phyloP scores from a whole-genome alignment of 2,888 invertebrate genomes.

The Pseudococcus jackbeardsleyi region DNA sequence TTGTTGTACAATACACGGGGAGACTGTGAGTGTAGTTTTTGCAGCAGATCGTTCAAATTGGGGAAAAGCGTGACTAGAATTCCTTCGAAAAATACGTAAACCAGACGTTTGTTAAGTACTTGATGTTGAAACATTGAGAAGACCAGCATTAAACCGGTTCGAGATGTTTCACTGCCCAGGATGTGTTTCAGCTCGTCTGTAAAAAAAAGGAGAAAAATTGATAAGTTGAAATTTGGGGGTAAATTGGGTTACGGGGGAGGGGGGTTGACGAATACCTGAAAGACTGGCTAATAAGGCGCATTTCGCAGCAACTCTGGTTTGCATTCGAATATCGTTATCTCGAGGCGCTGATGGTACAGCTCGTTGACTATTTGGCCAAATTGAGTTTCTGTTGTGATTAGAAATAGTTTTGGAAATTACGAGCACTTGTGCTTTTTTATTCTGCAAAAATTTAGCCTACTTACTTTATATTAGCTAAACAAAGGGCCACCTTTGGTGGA shows the following conservation, averaged over 20 bases:
- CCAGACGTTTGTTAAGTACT: constrained; percentile 84
- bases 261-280: constrained; percentile 75
- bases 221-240: background rate
- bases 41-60: constrained; percentile 64
- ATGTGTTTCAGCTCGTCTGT: constrained; percentile 90
- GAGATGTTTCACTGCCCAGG: constrained; percentile 89
- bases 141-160: constrained; percentile 84
- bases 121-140: constrained; percentile 91
- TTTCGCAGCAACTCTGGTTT: constrained; percentile 89
- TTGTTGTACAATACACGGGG: constrained; percentile 48
- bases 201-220: constrained; percentile 67
- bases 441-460: background rate
- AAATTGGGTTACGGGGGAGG: background rate
- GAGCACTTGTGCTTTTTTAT: background rate
- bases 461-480: constrained; percentile 66
- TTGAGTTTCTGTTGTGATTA: constrained; percentile 72
- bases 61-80: constrained; percentile 84
- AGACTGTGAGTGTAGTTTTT: constrained; percentile 65
- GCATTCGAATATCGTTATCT: constrained; percentile 76
- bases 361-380: constrained; percentile 76
- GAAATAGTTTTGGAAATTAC: too few relatives aligned
- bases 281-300: constrained; percentile 85
- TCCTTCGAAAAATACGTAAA: constrained; percentile 88
- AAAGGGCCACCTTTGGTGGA: constrained; percentile 83
- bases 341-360: constrained; percentile 73